Evolutionary conservation across 2,113 vertebrate genomes (phyloP), one percentile per base, ranked within the genome.

Genomic region (Furnarius figulus): DNA sequence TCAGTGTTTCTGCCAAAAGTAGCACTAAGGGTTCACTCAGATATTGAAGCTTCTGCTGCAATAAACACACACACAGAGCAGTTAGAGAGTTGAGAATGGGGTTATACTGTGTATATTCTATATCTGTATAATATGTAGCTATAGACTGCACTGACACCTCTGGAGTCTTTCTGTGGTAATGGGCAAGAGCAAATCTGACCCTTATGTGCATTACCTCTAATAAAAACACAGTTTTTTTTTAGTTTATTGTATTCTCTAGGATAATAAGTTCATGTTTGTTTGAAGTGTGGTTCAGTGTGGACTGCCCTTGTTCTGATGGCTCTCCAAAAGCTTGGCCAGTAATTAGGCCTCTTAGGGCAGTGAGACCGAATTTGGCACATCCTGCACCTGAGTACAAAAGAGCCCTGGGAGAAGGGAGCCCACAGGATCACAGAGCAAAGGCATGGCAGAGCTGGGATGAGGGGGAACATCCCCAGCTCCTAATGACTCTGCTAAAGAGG

Each of bases 1-100:
- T 14, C 5, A 58, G 24, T 16, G 30, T 63, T 90, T 85, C 93
- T 94, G 95, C 97, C 97, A 97, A 87, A 86, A 97, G 80, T 24
- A 76, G 78, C 50, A 87, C 16, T 37, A 63, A 93, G 73, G 83
- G 59, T 76, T 96, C 59, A 33, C 14, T 27, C 55, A 92, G 87
- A 53, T 17, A 53, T 15, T 87, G 90, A 85, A 50, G 80, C 90
- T 95, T 79, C 63, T 93, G 82, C 87, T 90, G 78, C 89, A 90
- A 30, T 86, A 87, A 89, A 89, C 92, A 77, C 66, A 71, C 2
- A 0, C 17, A 67, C 70, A 61, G 40, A 7, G 9, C 72, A 70
- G 67, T 42, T 62, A 58, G 79, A 16, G 42, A 53, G 33, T 31
- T 80, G 39, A 37, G 83, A 90, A 40, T 10, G 46, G 59, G 66